phyloP scores from a whole-genome alignment of 1,140 invertebrate species.

The Bombus polaris region DNA sequence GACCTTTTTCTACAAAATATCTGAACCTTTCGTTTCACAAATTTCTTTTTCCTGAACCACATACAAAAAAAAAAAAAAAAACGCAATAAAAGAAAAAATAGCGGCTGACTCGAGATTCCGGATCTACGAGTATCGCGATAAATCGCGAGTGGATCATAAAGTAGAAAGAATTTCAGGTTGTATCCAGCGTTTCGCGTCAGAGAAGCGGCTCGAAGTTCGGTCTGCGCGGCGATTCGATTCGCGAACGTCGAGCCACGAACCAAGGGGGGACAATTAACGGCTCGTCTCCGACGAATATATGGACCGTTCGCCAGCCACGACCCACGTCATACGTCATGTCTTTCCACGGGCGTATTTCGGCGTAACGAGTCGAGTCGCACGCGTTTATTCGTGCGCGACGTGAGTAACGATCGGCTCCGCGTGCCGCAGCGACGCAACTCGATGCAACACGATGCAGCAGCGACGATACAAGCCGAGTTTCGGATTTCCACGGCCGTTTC shows the following conservation, averaged over 20 bases:
- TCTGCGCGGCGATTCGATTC: slow-evolving; percentile 38
- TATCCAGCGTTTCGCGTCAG: not conserved
- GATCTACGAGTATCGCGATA: not conserved
- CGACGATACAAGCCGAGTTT: slow-evolving; percentile 69
- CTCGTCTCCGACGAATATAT: slow-evolving; percentile 65
- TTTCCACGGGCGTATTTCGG: slow-evolving; percentile 67
- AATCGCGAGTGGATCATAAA: slow-evolving; percentile 41
- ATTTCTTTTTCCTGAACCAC: not conserved
- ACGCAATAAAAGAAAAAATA: slow-evolving; percentile 5
- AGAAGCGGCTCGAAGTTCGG: not conserved
- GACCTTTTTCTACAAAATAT: not conserved
- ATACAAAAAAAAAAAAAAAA: not conserved
- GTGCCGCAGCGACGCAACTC: slow-evolving; percentile 54
- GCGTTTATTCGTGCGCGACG: slow-evolving; percentile 63
- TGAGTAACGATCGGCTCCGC: slow-evolving; percentile 72
- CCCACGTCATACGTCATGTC: slow-evolving; percentile 65
- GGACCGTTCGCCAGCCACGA: slow-evolving; percentile 53
- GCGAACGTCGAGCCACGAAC: not conserved
- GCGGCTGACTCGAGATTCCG: not conserved
- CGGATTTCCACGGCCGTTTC: slow-evolving; percentile 73
- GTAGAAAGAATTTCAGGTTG: not conserved
- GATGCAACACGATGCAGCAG: slow-evolving; percentile 60
- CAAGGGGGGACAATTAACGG: slow-evolving; percentile 61
- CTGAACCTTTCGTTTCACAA: not conserved
- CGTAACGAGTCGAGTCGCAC: slow-evolving; percentile 64